A percentile compares a stretch with the other conserved stretches of the same genome.
Conservation (phyloP, 2,888 invertebrate genomes). For the Pseudoips prasinana region DNA sequence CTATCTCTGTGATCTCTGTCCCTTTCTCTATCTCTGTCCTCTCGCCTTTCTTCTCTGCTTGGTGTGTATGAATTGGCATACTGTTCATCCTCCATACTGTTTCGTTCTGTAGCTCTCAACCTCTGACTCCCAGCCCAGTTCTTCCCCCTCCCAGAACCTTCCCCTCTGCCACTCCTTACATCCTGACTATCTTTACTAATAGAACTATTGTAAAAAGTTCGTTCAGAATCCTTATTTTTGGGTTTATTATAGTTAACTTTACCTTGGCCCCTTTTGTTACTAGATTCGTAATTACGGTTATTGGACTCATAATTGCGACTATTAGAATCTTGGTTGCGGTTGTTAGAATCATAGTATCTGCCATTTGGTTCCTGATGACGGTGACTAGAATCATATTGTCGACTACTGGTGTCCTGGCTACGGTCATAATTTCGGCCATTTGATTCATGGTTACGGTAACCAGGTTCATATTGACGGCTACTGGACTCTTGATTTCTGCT, state of each 20-base stretch:
- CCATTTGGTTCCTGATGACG: constrained; percentile 13
- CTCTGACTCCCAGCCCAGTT: constrained; percentile 65
- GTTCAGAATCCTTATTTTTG: constrained; percentile 61
- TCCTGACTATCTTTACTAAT: constrained; percentile 62
- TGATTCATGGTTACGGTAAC: constrained; percentile 29
- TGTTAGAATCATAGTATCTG: constrained; percentile 27
- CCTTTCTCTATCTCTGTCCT: constrained; percentile 7
- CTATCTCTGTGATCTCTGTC: constrained; percentile 25
- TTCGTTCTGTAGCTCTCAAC: constrained; percentile 50
- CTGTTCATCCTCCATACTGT: constrained; percentile 64
- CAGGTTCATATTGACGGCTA: constrained; percentile 30
- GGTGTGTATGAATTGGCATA: constrained; percentile 63
- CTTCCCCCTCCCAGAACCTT: constrained; percentile 46
- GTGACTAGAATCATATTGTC: constrained; percentile 14
- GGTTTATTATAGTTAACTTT: constrained; percentile 57
- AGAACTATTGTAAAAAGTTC: constrained; percentile 69
- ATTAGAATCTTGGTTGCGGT: constrained; percentile 26
- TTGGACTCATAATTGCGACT: constrained; percentile 17
- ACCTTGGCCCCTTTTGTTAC: constrained; percentile 51
- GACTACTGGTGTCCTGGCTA: constrained; percentile 25
- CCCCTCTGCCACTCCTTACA: constrained; percentile 56
- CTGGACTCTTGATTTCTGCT: constrained; percentile 27
- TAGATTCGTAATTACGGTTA: constrained; percentile 30
- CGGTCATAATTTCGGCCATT: constrained; percentile 9
- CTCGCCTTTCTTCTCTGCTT: constrained; percentile 43